A percentile compares a stretch with the other conserved stretches of the same genome.
These are phyloP conservation scores for Squalus acanthias DNA, from an alignment of 2,797 vertebrate genomes.

Conservation along the genomic window DNA sequence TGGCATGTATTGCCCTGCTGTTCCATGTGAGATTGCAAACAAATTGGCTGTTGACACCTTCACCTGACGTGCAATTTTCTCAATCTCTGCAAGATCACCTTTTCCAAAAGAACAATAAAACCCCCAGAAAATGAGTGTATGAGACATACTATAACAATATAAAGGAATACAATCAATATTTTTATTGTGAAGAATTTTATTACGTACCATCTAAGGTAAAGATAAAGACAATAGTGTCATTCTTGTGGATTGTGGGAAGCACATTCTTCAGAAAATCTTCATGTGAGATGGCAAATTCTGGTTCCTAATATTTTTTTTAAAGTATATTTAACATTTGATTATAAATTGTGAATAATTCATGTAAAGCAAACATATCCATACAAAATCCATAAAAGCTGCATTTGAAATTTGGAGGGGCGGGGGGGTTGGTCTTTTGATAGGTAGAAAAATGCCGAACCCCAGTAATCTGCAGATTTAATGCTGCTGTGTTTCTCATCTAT, in stretches of 20 bases:
- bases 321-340: not conserved
- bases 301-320: conserved; percentile 50
- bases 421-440: too few species aligned
- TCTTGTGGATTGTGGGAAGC: conserved; percentile 56
- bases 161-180: not conserved
- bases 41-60: conserved; percentile 59
- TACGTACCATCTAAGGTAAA: conserved; percentile 56
- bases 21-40: conserved; percentile 57
- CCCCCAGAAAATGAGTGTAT: not conserved
- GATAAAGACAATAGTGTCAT: conserved; percentile 64
- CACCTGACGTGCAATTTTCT: conserved; percentile 52
- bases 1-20: conserved; percentile 50
- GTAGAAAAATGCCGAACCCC: too few species aligned
- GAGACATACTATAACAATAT: not conserved
- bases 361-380: not conserved
- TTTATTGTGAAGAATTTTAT: not conserved
- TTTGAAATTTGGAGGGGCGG: not conserved
- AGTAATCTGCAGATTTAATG: too few species aligned
- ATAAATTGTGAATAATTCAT: not conserved
- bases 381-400: not conserved
- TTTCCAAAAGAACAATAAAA: not conserved
- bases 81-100: conserved; percentile 61
- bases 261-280: conserved; percentile 59
- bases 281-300: conserved; percentile 59
- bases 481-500: too few species aligned